Base-by-base conservation (phyloP, 2,113 vertebrate species). In the Hippocampus barbouri region DNA sequence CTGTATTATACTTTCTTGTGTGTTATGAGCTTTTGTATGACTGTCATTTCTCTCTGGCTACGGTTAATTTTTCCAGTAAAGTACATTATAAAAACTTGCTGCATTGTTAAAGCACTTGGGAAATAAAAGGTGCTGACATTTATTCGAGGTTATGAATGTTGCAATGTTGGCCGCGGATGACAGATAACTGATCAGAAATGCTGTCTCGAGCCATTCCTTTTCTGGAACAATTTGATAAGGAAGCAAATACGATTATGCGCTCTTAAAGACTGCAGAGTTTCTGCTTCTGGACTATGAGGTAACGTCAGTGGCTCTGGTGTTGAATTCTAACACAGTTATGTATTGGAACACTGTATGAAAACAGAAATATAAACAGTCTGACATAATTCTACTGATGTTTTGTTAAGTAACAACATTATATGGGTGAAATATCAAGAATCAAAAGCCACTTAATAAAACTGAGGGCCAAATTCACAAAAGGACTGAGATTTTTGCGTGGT, bases 241-340 rank as follows among this genome's bases (percentile, higher is more conserved):
- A 74, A 62, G 66, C 66, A 79, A 76, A 83, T 69, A 66, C 73
- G 75, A 71, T 77, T 69, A 71, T 70, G 69, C 57, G 70, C 75
- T 75, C 27, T 66, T 23, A 68, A 45, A n/a, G 57, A 76, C 61
- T 78, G 51, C n/a, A 6, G 14, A 1, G 45, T 72, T 60, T 74
- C 56, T 68, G 71, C 73, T 60, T 72, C 71, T 74, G 75, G 77
- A 43, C n/a, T 69, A 38, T 27, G 53, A 49, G 60, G 76, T 72
- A 68, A 76, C 68, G 60, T 72, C 47, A 78, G 51, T 11, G 59
- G 74, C 41, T 72, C 15, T 61, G 68, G 63, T 68, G 21, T 72
- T 79, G 56, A 61, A 56, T 63, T 69, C 61, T 63, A 63, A 59
- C 20, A 47, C 41, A 18, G 3, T 21, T 49, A 63, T 25, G 30